phyloP scores from a whole-genome alignment of 2,888 invertebrate genomes.

The Papilio protenor region DNA sequence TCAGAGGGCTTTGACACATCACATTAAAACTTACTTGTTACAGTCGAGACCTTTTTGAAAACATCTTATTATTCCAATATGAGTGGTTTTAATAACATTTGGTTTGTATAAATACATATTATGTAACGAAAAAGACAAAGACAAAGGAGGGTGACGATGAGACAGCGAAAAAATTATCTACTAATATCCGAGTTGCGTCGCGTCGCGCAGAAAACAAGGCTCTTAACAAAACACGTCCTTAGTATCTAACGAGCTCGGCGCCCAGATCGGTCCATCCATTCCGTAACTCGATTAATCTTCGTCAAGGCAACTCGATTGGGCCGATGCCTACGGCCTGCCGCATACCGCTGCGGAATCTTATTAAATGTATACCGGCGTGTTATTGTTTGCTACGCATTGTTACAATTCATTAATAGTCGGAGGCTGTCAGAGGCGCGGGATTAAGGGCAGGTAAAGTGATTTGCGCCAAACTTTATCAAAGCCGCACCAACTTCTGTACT shows the following conservation, averaged over 20 bases:
- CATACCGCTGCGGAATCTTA: conserved; percentile 76
- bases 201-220: conserved; percentile 36
- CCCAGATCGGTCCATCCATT: conserved; percentile 59
- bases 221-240: conserved; percentile 52
- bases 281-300: conserved; percentile 73
- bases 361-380: conserved; percentile 68
- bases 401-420: conserved; percentile 77
- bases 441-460: conserved; percentile 54
- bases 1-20: background rate
- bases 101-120: background rate
- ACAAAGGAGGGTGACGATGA: conserved; percentile 16
- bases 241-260: conserved; percentile 50
- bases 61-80: background rate
- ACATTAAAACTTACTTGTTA: too few relatives aligned
- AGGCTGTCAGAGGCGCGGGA: conserved; percentile 66
- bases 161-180: conserved; percentile 24
- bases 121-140: background rate
- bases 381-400: conserved; percentile 77
- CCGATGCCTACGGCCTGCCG: conserved; percentile 63
- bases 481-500: conserved; percentile 38
- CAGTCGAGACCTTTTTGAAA: background rate
- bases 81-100: background rate
- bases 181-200: conserved; percentile 20
- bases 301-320: conserved; percentile 72
- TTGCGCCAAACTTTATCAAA: conserved; percentile 36